Evolutionary conservation across 2,113 vertebrate species (phyloP), one percentile per base, ranked within the genome.

Genomic region (Nanorana parkeri): DNA sequence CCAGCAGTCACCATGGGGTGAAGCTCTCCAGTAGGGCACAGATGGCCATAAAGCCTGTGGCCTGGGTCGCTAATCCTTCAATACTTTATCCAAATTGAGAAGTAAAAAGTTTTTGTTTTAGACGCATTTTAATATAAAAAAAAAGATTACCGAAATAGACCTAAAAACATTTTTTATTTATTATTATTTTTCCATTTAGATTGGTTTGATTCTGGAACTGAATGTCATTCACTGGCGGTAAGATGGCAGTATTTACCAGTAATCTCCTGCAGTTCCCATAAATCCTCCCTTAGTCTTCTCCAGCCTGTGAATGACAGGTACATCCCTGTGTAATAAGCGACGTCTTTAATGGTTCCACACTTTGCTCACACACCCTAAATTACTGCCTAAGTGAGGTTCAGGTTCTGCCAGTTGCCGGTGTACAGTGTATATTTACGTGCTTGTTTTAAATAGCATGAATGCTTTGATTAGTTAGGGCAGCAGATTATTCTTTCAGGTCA

Each of bases 171-270:
- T 13, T 6, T 47, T 47, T 1, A 15, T 47, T 47, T 47, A 47
- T 13, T 47, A n/a, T n/a, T n/a, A n/a, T n/a, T 36, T 36, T 36
- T 6, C 3, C 8, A 11, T 55, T 24, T 29, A 28, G 69, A 73
- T 73, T 73, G 10, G n/a, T n/a, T 26, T 58, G 17, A n/a, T 58
- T n/a, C 71, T 28, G 10, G 68, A 55, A 24, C 23, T 72, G 0
- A 17, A 55, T 55, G 54, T 72, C 51, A 3, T 55, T 7, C 68
- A 11, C 17, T 6, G 19, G 13, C 11, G 6, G 21, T 58, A 36
- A 74, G 51, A 60, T 58, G 71, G 54, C 54, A 60, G 72, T 24
- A 55, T 60, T 61, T 61, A 75, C 72, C 32, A 61, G 21, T 41
- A 75, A 75, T 61, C 55, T 41, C 72, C 55, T 60, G 29, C 19